Evolutionary conservation across 2,113 vertebrate species (phyloP).

Genomic region (Acinonyx jubatus): DNA sequence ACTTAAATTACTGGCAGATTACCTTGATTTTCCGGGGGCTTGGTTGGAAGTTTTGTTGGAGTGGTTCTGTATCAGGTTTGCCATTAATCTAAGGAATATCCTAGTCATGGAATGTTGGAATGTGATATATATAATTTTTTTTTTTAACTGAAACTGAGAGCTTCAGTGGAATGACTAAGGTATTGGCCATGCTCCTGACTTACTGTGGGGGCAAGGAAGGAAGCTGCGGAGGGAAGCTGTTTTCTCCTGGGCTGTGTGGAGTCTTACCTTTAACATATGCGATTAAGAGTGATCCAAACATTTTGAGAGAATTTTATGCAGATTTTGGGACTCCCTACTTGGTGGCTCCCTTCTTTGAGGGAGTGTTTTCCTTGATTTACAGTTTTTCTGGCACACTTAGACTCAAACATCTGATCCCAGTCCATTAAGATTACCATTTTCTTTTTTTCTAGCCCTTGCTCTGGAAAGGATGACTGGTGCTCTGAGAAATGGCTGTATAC

Average conservation of each 20-base stretch:
- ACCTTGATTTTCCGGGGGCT: neutral
- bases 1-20: neutral
- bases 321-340: neutral
- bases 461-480: neutral
- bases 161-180: neutral
- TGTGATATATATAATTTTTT: neutral
- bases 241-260: neutral
- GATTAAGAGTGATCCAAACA: neutral
- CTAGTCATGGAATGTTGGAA: neutral
- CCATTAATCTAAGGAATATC: neutral
- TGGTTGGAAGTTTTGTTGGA: neutral
- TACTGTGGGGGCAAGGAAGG: neutral
- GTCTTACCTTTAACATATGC: neutral
- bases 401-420: neutral
- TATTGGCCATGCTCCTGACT: neutral
- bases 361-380: neutral
- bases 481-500: neutral
- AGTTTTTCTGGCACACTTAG: neutral
- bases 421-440: neutral
- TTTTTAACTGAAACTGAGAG: neutral
- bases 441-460: neutral
- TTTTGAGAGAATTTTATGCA: neutral
- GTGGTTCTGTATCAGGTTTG: neutral
- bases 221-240: neutral
- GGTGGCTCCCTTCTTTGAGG: neutral